phyloP scores from a whole-genome alignment of 2,113 vertebrate species.

The Romanogobio albipinnatus region DNA sequence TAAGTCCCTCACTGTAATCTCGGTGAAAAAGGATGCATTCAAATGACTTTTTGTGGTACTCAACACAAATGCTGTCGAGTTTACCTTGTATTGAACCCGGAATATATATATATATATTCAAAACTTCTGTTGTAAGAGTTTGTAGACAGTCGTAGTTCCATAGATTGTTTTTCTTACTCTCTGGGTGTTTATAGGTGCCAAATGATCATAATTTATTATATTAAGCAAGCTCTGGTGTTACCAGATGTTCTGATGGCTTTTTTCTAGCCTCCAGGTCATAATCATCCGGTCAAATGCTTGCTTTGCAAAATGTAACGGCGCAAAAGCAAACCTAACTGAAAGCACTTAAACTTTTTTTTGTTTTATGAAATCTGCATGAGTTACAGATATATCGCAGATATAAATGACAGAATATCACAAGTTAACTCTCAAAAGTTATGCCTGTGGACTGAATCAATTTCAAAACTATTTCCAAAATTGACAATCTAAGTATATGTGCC shows the following conservation, averaged over 20 bases:
- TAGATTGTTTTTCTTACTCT: background rate
- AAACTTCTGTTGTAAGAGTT: background rate
- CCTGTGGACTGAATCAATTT: background rate
- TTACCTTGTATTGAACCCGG: background rate
- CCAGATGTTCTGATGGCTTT: background rate
- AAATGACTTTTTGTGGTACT: background rate
- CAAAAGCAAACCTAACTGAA: conserved; percentile 3
- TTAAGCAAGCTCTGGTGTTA: background rate
- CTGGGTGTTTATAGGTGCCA: background rate
- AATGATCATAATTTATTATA: background rate
- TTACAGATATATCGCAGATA: background rate
- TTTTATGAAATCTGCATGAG: background rate
- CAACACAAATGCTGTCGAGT: background rate
- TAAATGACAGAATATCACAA: background rate
- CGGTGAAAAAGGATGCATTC: no score
- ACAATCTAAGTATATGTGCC: conserved; percentile 24
- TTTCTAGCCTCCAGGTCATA: background rate
- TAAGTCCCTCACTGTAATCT: background rate
- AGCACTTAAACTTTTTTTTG: conserved; percentile 16
- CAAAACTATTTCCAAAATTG: background rate
- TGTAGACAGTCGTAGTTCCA: background rate
- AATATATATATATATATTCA: background rate
- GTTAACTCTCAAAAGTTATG: background rate
- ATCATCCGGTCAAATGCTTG: background rate
- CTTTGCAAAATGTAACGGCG: background rate